A percentile compares a stretch with the other conserved stretches of the same genome.
Evolutionary conservation across 1,140 invertebrate species (phyloP).

Genomic region (Brachionus rotundiformis): DNA sequence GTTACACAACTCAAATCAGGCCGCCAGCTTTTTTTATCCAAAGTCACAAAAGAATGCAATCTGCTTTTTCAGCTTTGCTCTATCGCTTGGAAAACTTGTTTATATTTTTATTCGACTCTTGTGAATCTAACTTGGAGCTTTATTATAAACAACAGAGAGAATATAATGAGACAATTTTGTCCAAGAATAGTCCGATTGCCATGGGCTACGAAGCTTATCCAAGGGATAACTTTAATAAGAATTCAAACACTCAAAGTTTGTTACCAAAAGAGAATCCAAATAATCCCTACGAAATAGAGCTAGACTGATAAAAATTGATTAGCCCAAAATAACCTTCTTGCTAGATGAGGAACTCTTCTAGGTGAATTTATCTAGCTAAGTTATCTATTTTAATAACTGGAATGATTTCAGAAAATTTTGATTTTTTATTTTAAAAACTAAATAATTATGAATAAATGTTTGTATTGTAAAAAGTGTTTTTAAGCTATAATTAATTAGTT

Average conservation of each 20-base stretch:
- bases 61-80: neutral
- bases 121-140: slow-evolving; percentile 19
- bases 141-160: slow-evolving; percentile 39
- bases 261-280: slow-evolving; percentile 32
- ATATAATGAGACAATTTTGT: neutral
- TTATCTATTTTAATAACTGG: too few relatives aligned
- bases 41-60: slow-evolving; percentile 23
- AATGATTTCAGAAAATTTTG: too few relatives aligned
- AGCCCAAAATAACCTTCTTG: too few relatives aligned
- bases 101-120: slow-evolving; percentile 41
- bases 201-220: slow-evolving; percentile 25
- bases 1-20: slow-evolving; percentile 31
- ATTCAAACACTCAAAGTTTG: slow-evolving; percentile 3
- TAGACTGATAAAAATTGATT: too few relatives aligned
- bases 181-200: neutral
- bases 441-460: too few relatives aligned
- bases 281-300: slow-evolving; percentile 21
- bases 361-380: too few relatives aligned
- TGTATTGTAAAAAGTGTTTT: too few relatives aligned
- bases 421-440: too few relatives aligned
- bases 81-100: slow-evolving; percentile 41
- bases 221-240: slow-evolving; percentile 37
- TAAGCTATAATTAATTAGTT: too few relatives aligned
- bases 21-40: slow-evolving; percentile 3
- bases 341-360: too few relatives aligned